A percentile compares a stretch with the other conserved stretches of the same genome.
Conservation (phyloP, 2,113 vertebrate species). For the Haemorhous mexicanus region DNA sequence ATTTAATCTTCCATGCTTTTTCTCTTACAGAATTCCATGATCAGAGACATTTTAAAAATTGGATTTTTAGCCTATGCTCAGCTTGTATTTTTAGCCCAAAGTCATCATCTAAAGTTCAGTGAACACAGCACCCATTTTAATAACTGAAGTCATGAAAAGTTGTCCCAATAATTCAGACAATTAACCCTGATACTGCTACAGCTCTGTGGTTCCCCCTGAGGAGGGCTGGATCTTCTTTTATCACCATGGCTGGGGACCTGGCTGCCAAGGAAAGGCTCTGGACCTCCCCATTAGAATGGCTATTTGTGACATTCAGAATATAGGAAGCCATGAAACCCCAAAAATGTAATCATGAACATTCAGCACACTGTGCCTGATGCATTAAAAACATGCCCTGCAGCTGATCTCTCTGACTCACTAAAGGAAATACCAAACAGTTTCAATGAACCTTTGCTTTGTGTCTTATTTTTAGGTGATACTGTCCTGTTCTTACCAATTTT, state of each 20-base stretch:
- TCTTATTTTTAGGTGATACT: background rate
- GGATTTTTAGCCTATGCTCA: background rate
- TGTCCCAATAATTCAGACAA: slow-evolving; percentile 35
- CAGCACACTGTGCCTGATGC: slow-evolving; percentile 3
- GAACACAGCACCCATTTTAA: slow-evolving; percentile 17
- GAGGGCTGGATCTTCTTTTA: slow-evolving; percentile 26
- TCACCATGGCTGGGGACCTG: background rate
- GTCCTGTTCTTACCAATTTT: background rate
- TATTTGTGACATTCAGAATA: slow-evolving; percentile 37
- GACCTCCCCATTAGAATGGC: background rate
- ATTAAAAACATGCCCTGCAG: background rate
- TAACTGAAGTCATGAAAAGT: slow-evolving; percentile 22
- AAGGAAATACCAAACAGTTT: background rate
- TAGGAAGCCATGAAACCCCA: slow-evolving; percentile 12
- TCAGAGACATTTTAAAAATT: background rate
- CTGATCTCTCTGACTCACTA: background rate
- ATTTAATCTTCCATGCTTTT: background rate
- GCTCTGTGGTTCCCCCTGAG: background rate
- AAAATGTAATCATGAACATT: slow-evolving; percentile 2
- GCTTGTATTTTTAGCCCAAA: background rate
- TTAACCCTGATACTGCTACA: slow-evolving; percentile 43
- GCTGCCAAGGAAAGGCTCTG: background rate
- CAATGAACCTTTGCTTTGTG: background rate
- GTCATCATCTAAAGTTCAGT: background rate
- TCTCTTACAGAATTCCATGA: background rate